These are phyloP conservation scores for Heliornis fulica DNA, from an alignment of 2,113 vertebrate species.

Conservation along the genomic window DNA sequence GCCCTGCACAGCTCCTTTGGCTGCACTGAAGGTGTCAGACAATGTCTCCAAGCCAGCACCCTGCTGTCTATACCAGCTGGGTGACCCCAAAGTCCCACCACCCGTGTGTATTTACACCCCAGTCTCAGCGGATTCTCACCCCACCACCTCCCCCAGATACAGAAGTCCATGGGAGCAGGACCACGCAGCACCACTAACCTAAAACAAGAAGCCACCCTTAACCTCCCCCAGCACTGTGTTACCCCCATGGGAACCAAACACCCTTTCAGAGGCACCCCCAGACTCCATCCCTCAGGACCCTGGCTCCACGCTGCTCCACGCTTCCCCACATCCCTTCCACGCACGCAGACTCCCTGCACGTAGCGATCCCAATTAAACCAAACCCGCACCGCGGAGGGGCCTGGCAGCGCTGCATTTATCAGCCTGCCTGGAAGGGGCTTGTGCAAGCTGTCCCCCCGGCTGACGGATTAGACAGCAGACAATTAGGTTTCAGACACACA, in stretches of 20 bases:
- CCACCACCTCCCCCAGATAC: neutral
- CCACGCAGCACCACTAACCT: neutral
- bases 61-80: rapidly evolving
- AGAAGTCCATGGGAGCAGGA: neutral
- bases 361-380: slow-evolving; percentile 46
- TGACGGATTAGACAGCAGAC: slow-evolving; percentile 75
- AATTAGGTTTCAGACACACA: slow-evolving; percentile 66
- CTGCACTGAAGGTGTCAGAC: rapidly evolving
- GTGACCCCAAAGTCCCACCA: neutral
- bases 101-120: rapidly evolving
- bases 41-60: neutral
- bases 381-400: neutral
- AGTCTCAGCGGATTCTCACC: neutral
- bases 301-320: neutral
- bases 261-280: no score
- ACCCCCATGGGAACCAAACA: no score
- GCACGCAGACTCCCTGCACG: neutral
- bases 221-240: no score
- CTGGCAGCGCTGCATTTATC: slow-evolving; percentile 49
- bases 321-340: neutral
- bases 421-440: slow-evolving; percentile 65
- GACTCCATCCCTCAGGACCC: neutral
- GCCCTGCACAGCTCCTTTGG: neutral
- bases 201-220: no score
- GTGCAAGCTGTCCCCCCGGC: slow-evolving; percentile 67